Evolutionary conservation across 2,888 invertebrate genomes (phyloP).

Genomic region (Hypomecis punctinalis): DNA sequence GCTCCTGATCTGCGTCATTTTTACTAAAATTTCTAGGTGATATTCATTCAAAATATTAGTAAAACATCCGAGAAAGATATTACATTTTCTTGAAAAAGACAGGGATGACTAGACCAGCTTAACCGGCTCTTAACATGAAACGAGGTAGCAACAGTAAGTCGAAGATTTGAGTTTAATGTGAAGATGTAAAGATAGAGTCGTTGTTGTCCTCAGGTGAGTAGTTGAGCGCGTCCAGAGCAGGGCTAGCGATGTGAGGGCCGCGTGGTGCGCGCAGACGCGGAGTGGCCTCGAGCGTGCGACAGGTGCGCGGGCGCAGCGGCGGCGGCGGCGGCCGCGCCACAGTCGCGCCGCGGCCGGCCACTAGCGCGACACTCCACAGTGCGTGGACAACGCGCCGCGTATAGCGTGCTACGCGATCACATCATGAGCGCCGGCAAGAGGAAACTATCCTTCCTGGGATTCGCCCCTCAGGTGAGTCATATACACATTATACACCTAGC

Average conservation of each 20-base stretch:
- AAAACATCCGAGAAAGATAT: no score
- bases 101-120: no score
- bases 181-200: neutral
- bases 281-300: slow-evolving; percentile 20
- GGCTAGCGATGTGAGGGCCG: slow-evolving; percentile 12
- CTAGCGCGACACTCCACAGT: slow-evolving; percentile 14
- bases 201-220: slow-evolving; percentile 6
- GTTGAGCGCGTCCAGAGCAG: neutral
- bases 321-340: slow-evolving; percentile 16
- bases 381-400: slow-evolving; percentile 22
- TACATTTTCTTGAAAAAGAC: no score
- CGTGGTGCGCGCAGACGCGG: neutral
- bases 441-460: slow-evolving; percentile 90
- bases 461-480: slow-evolving; percentile 84
- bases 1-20: no score
- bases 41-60: no score
- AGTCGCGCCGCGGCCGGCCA: slow-evolving; percentile 40
- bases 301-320: slow-evolving; percentile 28
- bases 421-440: slow-evolving; percentile 85
- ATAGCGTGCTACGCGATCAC: slow-evolving; percentile 28
- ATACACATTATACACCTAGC: no score
- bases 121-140: no score
- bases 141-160: no score
- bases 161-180: neutral
- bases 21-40: no score